Evolutionary conservation across 2,113 vertebrate species (phyloP).

Genomic region (Ictalurus punctatus): DNA sequence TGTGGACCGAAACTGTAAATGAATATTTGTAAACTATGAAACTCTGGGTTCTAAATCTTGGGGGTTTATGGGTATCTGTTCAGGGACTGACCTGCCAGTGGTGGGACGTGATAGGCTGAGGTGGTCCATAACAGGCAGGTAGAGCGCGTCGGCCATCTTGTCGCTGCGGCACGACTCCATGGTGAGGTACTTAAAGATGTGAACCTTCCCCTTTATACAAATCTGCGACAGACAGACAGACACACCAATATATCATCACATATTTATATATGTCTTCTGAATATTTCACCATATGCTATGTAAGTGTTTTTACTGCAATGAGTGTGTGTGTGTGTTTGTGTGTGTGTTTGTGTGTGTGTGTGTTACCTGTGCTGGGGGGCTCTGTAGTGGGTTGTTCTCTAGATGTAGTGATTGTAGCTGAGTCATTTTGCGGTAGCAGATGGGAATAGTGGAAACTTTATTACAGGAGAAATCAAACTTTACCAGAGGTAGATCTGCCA

Average conservation of each 20-base stretch:
- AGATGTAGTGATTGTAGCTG: constrained; percentile 88
- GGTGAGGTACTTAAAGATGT: constrained; percentile 94
- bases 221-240: constrained; percentile 71
- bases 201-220: constrained; percentile 92
- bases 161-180: constrained; percentile 89
- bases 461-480: constrained; percentile 97
- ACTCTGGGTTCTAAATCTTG: not conserved
- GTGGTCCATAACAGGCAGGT: constrained; percentile 83
- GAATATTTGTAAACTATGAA: not conserved
- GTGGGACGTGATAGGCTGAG: constrained; percentile 79
- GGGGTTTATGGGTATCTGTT: not conserved
- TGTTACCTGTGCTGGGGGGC: constrained; percentile 89
- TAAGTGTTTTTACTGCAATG: not conserved
- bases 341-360: not conserved
- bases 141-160: constrained; percentile 84
- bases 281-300: not conserved
- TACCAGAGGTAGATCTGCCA: constrained; percentile 91
- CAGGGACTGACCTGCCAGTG: constrained; percentile 78
- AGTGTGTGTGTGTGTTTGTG: not conserved
- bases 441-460: constrained; percentile 91
- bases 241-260: not conserved
- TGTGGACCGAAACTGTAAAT: not conserved
- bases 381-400: constrained; percentile 94
- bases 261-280: not conserved
- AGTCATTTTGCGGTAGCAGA: constrained; percentile 90